Conservation (phyloP, 2,113 vertebrate genomes). For the Colius striatus region DNA sequence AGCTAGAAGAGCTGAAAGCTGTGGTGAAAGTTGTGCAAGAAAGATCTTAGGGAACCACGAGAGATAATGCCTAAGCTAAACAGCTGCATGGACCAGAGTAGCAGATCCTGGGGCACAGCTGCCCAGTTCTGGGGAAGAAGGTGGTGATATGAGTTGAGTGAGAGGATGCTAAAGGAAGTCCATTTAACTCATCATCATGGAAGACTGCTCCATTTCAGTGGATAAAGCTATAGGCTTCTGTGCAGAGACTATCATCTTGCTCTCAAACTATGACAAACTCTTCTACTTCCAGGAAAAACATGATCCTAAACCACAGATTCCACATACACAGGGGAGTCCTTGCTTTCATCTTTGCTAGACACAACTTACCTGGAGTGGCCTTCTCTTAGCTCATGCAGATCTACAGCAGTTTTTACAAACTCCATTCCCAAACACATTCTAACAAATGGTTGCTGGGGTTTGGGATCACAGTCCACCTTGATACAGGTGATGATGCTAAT, state of each 20-base stretch:
- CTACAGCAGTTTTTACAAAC: neutral
- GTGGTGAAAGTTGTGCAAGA: neutral
- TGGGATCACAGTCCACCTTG: no score
- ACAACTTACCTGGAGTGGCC: neutral
- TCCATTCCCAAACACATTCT: neutral
- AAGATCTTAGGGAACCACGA: neutral
- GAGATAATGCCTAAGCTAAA: neutral
- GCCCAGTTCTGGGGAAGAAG: neutral
- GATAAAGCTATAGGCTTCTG: neutral
- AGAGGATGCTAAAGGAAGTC: neutral
- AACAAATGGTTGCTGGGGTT: rapidly evolving
- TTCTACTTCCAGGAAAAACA: neutral
- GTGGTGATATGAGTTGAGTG: no score
- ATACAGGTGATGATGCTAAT: rapidly evolving
- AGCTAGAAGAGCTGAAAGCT: neutral
- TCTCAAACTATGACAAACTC: neutral
- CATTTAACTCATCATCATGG: neutral
- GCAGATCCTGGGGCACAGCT: neutral
- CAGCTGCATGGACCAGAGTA: neutral
- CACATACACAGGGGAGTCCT: rapidly evolving
- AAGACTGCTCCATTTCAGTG: neutral
- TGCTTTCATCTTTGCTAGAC: neutral
- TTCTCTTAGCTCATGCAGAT: neutral
- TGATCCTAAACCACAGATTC: neutral
- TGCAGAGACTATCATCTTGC: neutral